Percentiles rank a stretch among this genome's conserved stretches.
Conservation (phyloP, 2,113 vertebrate species). For the Nothocercus julius region DNA sequence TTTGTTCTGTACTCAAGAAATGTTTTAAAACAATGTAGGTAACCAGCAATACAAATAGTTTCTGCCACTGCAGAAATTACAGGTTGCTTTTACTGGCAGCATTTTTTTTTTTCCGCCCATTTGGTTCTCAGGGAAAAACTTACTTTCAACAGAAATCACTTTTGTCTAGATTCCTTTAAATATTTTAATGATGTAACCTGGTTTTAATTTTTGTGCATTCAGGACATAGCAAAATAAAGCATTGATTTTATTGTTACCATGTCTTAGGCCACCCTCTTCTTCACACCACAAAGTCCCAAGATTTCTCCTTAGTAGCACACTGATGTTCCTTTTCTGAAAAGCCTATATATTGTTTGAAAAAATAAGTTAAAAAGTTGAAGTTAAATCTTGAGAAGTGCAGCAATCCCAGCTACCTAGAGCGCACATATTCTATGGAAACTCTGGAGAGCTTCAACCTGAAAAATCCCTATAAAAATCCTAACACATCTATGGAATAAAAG, state of each 20-base stretch:
- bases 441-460: too few species aligned
- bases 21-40: background rate
- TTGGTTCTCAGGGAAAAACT: background rate
- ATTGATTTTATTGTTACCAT: background rate
- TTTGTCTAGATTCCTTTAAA: background rate
- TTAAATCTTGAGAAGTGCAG: too few species aligned
- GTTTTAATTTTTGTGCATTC: background rate
- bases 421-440: too few species aligned
- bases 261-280: background rate
- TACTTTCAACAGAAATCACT: background rate
- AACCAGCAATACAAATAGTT: background rate
- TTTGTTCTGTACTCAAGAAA: background rate
- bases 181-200: background rate
- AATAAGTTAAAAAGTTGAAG: too few species aligned
- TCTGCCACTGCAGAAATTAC: background rate
- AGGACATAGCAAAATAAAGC: background rate
- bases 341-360: background rate
- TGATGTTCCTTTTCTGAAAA: background rate
- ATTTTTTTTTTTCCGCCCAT: background rate
- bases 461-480: too few species aligned
- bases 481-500: too few species aligned
- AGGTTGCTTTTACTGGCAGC: background rate
- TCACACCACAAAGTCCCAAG: too few species aligned
- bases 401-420: too few species aligned
- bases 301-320: background rate